Base-by-base conservation (phyloP, 2,797 vertebrate genomes). In the Melanotaenia parkinsoni region DNA sequence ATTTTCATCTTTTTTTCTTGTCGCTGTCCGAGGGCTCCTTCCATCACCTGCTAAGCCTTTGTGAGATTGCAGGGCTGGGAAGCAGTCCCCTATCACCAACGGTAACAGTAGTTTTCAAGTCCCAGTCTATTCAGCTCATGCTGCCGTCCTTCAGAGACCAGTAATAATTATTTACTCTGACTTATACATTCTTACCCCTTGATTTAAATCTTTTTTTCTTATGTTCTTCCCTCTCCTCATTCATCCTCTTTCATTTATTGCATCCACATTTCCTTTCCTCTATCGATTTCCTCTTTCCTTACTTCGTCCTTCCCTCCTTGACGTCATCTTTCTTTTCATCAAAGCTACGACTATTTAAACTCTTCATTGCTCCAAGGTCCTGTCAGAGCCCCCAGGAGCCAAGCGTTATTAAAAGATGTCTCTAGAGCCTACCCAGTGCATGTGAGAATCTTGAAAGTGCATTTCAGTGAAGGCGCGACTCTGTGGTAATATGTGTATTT, bases 151-250 rank as follows among this genome's bases (percentile, higher is more conserved):
- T 94, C 88, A 84, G 90, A 93, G 92, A 86, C 81, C 86, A 83
- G 78, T 94, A 92, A 94, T 92, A 91, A 93, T 89, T 93, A 92
- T 93, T 94, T 94, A 88, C 92, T 93, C 90, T 92, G 91, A 89
- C 86, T 93, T 92, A 85, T 89, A 90, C 86, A 86, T 91, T 89
- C 87, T 84, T 76, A 76, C 77, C 80, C 72, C 22, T 47, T 79
- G 70, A 81, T 80, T 82, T 81, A 67, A 53, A 43, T 70, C 70
- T 40, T 47, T 57, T 57, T 26, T 40, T 45, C 63, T 74, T 51
- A 20, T 80, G 80, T 81, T 79, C 38, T 72, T 63, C 74, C 53
- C 66, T 82, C 14, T 26, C 38, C 62, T 66, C 58, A 67, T 87
- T 82, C 79, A 82, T 74, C 57, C 61, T 68, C 51, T 67, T 76